Evolutionary conservation across 2,797 vertebrate genomes (phyloP).

Genomic region (Acanthis flammea): DNA sequence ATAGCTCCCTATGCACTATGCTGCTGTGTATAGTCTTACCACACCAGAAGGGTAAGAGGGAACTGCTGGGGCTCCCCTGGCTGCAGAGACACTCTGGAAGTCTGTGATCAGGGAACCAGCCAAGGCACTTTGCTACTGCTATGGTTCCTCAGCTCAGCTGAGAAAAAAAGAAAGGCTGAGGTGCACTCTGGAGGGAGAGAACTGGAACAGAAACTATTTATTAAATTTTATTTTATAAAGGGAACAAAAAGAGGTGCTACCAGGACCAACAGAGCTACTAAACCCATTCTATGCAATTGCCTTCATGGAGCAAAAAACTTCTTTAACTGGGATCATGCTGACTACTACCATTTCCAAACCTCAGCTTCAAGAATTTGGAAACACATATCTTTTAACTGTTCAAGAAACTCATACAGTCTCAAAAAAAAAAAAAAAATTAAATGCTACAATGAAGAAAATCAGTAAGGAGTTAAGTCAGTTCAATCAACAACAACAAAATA

Average conservation of each 20-base stretch:
- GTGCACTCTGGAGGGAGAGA: background rate
- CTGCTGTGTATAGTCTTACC: background rate
- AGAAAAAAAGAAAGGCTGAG: background rate
- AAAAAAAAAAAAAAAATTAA: background rate
- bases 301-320: background rate
- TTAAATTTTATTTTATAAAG: background rate
- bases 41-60: background rate
- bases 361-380: background rate
- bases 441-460: background rate
- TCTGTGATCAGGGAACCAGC: background rate
- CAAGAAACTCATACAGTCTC: background rate
- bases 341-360: rapidly evolving
- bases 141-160: background rate
- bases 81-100: background rate
- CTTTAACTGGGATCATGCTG: background rate
- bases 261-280: background rate
- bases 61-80: background rate
- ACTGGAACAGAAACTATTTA: background rate
- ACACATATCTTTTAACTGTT: background rate
- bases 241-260: background rate
- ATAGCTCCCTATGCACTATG: background rate
- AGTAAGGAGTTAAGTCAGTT: background rate
- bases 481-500: background rate
- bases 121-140: background rate
- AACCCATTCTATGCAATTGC: background rate